Evolutionary conservation across 2,113 vertebrate genomes (phyloP), one percentile per base, ranked within the genome.

Genomic region (Ibidorhyncha struthersii): DNA sequence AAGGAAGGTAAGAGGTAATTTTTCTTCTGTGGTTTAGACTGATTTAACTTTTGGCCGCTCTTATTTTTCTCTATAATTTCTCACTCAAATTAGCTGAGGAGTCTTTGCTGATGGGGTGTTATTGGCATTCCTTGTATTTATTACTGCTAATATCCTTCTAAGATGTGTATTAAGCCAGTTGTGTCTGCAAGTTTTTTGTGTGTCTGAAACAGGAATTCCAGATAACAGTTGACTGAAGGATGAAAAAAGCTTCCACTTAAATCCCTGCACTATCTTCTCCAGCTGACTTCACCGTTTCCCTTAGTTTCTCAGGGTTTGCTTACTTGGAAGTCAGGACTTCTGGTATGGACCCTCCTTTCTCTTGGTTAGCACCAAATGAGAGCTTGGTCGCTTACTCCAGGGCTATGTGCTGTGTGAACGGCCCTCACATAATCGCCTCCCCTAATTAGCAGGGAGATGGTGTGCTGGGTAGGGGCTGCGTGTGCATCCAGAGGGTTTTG

Each of bases 401-500:
- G 25, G 38, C n/a, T 69, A 2, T 4, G 5, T n/a, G 90, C 49
- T 63, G 25, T 58, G 27, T 19, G 22, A 74, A 53, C 5, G 22
- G 10, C 38, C 5, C 22, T 58, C 12, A 9, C 2, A 1, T 34
- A 52, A 69, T 49, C 79, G 22, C 8, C 8, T 69, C 14, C 14
- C 7, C 20, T 58, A 43, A 50, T 49, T 59, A 55, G 17, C 8
- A 29, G 43, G 15, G 40, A 80, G 40, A 14, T 50, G 6, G 9
- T 34, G 6, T 34, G 36, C 43, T 0, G 2, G 20, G 34, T 40
- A 55, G 50, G 15, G 43, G 30, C 67, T 76, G 19, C 1, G 1
- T 27, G 17, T 0, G 0, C 12, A 22, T 43, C 55, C 38, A 15
- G 30, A 79, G 23, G 6, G 6, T n/a, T 86, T 72, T 0, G 3